phyloP scores from a whole-genome alignment of 2,113 vertebrate species.

The Xenopus laevis region DNA sequence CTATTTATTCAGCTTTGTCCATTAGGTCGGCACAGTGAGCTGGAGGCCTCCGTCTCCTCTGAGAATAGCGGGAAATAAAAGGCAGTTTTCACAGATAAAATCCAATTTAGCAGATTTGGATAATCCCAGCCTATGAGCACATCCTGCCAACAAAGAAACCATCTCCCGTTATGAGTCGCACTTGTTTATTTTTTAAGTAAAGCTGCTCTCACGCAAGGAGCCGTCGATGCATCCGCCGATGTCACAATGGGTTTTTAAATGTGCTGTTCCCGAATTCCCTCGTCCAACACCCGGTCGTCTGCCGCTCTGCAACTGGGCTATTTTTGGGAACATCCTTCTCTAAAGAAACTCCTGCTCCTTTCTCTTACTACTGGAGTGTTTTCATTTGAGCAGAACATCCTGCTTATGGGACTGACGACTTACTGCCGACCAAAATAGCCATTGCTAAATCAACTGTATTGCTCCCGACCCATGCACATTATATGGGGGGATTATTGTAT shows the following conservation, averaged over 20 bases:
- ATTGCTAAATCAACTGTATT: neutral
- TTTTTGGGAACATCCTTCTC: too few relatives aligned
- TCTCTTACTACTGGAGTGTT: slow-evolving; percentile 11
- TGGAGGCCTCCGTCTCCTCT: neutral
- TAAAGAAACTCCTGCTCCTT: neutral
- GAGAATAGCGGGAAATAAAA: neutral
- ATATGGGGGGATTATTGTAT: neutral
- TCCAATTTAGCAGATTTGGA: slow-evolving; percentile 6
- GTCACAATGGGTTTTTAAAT: slow-evolving; percentile 34
- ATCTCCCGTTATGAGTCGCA: neutral
- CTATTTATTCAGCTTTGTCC: too few relatives aligned
- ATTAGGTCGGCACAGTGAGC: too few relatives aligned
- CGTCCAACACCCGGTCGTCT: too few relatives aligned
- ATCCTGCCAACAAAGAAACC: neutral
- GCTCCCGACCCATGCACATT: neutral
- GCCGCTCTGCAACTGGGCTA: too few relatives aligned
- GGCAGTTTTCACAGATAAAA: slow-evolving; percentile 22
- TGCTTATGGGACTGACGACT: slow-evolving; percentile 30
- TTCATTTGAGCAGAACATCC: slow-evolving; percentile 34
- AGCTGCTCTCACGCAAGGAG: slow-evolving; percentile 25
- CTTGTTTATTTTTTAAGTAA: slow-evolving; percentile 20
- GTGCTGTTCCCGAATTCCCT: neutral
- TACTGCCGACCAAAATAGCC: slow-evolving; percentile 19
- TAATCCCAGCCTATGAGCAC: neutral
- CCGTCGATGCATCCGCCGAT: neutral